Evolutionary conservation across 1,140 invertebrate species (phyloP).

Genomic region (Lasioglossum albipes): DNA sequence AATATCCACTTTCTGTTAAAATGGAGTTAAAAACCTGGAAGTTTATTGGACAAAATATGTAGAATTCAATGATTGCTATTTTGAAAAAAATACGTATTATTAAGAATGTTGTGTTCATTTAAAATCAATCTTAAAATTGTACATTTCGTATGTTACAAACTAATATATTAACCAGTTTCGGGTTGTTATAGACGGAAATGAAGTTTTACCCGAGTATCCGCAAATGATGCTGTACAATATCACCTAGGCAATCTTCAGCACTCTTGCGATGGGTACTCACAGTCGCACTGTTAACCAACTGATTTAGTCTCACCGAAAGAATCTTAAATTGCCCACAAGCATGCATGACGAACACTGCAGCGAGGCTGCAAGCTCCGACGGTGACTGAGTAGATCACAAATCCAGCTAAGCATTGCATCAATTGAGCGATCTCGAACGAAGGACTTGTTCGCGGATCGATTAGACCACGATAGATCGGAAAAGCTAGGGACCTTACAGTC

Average conservation of each 20-base stretch:
- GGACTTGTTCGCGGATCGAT: constrained; percentile 48
- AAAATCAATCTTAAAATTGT: too few relatives aligned
- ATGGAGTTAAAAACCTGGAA: too few relatives aligned
- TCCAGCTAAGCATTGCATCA: constrained; percentile 47
- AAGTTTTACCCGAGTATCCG: constrained; percentile 53
- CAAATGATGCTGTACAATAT: constrained; percentile 67
- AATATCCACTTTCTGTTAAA: too few relatives aligned
- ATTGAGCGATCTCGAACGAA: constrained; percentile 58
- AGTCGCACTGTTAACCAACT: neutral
- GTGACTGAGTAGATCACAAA: constrained; percentile 56
- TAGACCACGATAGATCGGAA: constrained; percentile 48
- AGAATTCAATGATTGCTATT: too few relatives aligned
- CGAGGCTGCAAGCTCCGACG: constrained; percentile 53
- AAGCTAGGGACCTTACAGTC: constrained; percentile 48
- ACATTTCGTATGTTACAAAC: too few relatives aligned
- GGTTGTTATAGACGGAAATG: neutral
- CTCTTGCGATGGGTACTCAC: neutral
- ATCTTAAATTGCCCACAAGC: constrained; percentile 62
- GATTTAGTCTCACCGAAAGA: constrained; percentile 44
- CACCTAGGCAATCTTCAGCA: neutral
- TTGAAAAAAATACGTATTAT: too few relatives aligned
- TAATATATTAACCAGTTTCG: too few relatives aligned
- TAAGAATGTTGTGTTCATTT: too few relatives aligned
- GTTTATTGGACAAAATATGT: too few relatives aligned
- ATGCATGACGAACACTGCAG: constrained; percentile 60